Conservation (phyloP, 1,140 invertebrate genomes). For the Drosophila miranda region DNA sequence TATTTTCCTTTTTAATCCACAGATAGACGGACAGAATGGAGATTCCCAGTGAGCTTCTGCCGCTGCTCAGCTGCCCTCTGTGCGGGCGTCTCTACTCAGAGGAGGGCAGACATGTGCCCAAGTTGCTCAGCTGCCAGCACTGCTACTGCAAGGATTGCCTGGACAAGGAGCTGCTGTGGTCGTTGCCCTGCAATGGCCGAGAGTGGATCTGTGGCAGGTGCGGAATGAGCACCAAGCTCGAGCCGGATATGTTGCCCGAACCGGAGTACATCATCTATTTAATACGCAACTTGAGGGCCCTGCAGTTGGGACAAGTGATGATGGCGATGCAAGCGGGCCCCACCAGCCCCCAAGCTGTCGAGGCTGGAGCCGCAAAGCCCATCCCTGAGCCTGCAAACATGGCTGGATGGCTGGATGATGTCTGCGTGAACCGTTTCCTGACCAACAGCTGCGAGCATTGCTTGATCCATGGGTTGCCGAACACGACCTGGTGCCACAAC, state of each 20-base stretch:
- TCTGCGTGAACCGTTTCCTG: slow-evolving; percentile 31
- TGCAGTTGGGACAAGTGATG: slow-evolving; percentile 31
- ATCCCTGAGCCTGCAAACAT: slow-evolving; percentile 1
- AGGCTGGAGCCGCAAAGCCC: background rate
- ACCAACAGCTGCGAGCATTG: slow-evolving; percentile 84
- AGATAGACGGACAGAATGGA: slow-evolving; percentile 37
- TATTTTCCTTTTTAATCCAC: background rate
- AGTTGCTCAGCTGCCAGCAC: slow-evolving; percentile 89
- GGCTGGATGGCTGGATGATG: slow-evolving; percentile 32
- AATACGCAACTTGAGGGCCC: slow-evolving; percentile 27
- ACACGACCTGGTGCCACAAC: slow-evolving; percentile 88
- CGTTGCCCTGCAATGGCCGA: slow-evolving; percentile 86
- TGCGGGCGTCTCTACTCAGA: slow-evolving; percentile 87
- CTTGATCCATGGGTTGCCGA: slow-evolving; percentile 88
- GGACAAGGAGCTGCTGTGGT: slow-evolving; percentile 79
- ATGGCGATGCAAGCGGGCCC: background rate
- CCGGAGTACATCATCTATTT: slow-evolving; percentile 86
- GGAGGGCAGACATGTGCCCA: slow-evolving; percentile 85
- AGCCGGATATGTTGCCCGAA: slow-evolving; percentile 85
- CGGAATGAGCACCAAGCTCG: slow-evolving; percentile 86
- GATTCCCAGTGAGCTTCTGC: slow-evolving; percentile 86
- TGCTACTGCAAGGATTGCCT: slow-evolving; percentile 90
- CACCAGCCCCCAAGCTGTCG: background rate
- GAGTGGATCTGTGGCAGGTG: slow-evolving; percentile 86
- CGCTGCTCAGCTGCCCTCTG: slow-evolving; percentile 88